A percentile compares a stretch with the other conserved stretches of the same genome.
These are phyloP conservation scores for Neomorphus geoffroyi DNA, from an alignment of 2,797 vertebrate species.

Conservation along the genomic window DNA sequence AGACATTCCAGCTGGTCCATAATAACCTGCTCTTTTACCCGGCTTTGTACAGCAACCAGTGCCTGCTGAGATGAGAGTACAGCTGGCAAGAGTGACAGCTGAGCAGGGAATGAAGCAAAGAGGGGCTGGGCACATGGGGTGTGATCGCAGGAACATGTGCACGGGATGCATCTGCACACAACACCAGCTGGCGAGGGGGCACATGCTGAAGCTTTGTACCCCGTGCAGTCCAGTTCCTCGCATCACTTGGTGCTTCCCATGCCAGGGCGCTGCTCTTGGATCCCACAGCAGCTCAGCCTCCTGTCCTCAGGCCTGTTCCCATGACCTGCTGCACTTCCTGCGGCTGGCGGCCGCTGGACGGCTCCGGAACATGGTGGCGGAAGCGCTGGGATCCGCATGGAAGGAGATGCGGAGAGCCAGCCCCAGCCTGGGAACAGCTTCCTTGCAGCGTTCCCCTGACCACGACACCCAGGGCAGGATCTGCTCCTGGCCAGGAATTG, in stretches of 20 bases:
- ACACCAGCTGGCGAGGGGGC: fast-evolving
- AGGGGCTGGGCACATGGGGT: background rate
- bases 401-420: background rate
- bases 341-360: background rate
- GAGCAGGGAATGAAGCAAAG: background rate
- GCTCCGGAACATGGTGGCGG: background rate
- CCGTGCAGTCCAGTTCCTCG: fast-evolving
- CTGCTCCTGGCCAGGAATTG: fast-evolving
- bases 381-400: background rate
- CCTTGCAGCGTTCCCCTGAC: fast-evolving
- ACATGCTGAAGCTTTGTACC: fast-evolving
- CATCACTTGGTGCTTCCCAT: fast-evolving
- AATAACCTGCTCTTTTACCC: background rate
- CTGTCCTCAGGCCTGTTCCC: background rate
- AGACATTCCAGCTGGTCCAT: background rate
- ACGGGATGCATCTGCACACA: fast-evolving
- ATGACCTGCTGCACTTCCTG: conserved; percentile 58
- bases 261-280: fast-evolving
- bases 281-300: fast-evolving
- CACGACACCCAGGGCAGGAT: background rate
- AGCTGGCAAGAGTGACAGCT: fast-evolving
- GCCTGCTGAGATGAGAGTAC: fast-evolving
- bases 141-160: fast-evolving
- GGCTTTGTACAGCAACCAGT: fast-evolving
- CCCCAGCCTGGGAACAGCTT: background rate